Evolutionary conservation across 2,888 invertebrate genomes (phyloP), one percentile per base, ranked within the genome.

Genomic region (Terebella lapidaria): DNA sequence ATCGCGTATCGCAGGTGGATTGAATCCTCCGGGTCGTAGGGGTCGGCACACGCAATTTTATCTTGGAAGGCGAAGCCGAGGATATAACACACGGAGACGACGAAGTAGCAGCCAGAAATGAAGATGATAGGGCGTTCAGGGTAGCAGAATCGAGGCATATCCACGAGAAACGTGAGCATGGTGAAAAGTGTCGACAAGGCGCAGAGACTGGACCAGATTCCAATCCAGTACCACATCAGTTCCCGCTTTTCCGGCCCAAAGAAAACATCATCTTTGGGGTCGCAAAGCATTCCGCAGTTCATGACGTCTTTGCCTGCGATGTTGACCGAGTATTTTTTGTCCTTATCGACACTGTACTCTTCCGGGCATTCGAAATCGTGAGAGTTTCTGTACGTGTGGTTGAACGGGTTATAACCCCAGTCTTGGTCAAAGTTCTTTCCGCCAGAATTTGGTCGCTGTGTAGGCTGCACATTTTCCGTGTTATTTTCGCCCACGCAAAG

Each of bases 91-190:
- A 92, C 84, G 22, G 95, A 92, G 49, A 96, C 92, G 86, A 95
- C 90, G 71, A 95, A 85, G 81, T 96, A 96, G 81, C 97, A 97
- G 3, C 94, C 89, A 22, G 96, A 94, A 60, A 99, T 84, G 81
- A 95, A 97, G 73, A 97, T 94, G 63, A 99, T 95, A 1, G 97
- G 95, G 69, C 96, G 86, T 81, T 99, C 97, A 15, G 99, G 97
- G 82, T 97, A 99, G 49, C 93, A 88, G 82, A 99, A 99, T 72
- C 97, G 86, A 73, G 92, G 89, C 62, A 92, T 92, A 81, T 97
- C 96, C 68, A 97, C 91, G 64, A 94, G 84, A 79, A 94, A 96
- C 5, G 97, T 97, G 46, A 83, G 68, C 2, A 84, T 80, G 1
- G 84, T 84, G 81, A 97, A 95, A 60, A 94, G 85, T 70, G 96